Base-by-base conservation (phyloP, 2,888 invertebrate genomes). In the Campoplex nolae region DNA sequence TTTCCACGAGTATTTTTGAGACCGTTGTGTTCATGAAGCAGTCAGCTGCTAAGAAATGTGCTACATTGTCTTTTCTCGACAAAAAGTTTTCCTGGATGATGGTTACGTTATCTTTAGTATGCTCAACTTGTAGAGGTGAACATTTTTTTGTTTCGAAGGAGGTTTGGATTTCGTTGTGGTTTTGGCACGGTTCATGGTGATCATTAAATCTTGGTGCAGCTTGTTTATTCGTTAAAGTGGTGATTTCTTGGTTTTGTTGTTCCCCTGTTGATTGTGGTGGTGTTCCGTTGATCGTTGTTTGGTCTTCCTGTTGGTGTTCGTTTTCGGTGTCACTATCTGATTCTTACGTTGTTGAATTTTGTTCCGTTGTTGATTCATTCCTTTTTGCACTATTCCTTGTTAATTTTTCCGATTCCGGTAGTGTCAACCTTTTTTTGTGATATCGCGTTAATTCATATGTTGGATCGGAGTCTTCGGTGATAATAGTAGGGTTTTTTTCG, bases 31-130 rank as follows among this genome's bases (percentile, higher is more conserved):
- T 48, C 2, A 48, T 48, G 16, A 28, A 23, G 32, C 75, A 75
- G n/a, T 62, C 75, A 16, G 62, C 75, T 42, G 75, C 58, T 3
- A 75, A 2, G 48, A 77, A 77, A 35, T 45, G 45, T 11, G 79
- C 70, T 45, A 71, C 45, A n/a, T 67, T 79, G n/a, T 71, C 71
- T 62, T 62, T 62, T 13, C 42, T 38, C 38, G 68, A 68, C 2
- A 68, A 16, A 28, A 62, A 62, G 16, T 62, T 75, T 18, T 62
- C 7, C 23, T 75, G 62, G 0, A 9, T 75, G 16, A 62, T 62
- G 32, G 16, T 45, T 23, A 45, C 62, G 48, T 62, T 75, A 23
- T 75, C 23, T 32, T 56, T 11, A 13, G 42, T 8, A 6, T 42
- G 42, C 42, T 2, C 6, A 42, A 42, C 42, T 42, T 42, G 42